These are phyloP conservation scores for Dendrocincla tyrannina DNA, from an alignment of 2,797 vertebrate species.

Conservation along the genomic window DNA sequence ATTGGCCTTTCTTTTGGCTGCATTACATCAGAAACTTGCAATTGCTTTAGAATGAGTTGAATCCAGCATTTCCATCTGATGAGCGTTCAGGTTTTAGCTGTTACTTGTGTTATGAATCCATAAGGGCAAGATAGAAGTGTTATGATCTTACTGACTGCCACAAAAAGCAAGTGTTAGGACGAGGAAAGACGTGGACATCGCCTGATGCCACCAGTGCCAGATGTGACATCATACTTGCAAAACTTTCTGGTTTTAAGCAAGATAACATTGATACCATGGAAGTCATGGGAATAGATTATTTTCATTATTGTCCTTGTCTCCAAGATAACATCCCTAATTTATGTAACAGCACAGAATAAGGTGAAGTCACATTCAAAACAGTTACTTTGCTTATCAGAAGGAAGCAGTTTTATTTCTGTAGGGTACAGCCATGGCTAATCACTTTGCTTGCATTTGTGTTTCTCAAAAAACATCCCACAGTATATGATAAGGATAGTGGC, in stretches of 20 bases:
- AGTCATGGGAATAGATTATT: slow-evolving; percentile 2
- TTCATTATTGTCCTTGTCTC: slow-evolving; percentile 42
- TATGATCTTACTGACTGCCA: not conserved
- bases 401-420: slow-evolving; percentile 57
- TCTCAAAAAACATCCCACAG: slow-evolving; percentile 7
- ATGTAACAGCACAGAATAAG: not conserved
- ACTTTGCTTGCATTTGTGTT: slow-evolving; percentile 30
- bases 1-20: not conserved
- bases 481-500: slow-evolving; percentile 27
- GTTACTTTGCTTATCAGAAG: slow-evolving; percentile 58
- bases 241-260: slow-evolving; percentile 12
- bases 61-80: not conserved
- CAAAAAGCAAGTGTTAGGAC: not conserved
- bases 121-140: not conserved
- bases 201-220: not conserved
- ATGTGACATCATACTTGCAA: slow-evolving; percentile 13
- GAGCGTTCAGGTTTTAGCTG: rapidly evolving
- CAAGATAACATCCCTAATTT: slow-evolving; percentile 20
- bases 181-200: not conserved
- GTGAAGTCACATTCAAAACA: slow-evolving; percentile 59
- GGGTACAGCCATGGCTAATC: slow-evolving; percentile 16
- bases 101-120: not conserved
- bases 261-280: not conserved
- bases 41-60: not conserved
- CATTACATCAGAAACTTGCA: not conserved